Base-by-base conservation (phyloP, 2,797 vertebrate species). In the Centroberyx gerrardi region DNA sequence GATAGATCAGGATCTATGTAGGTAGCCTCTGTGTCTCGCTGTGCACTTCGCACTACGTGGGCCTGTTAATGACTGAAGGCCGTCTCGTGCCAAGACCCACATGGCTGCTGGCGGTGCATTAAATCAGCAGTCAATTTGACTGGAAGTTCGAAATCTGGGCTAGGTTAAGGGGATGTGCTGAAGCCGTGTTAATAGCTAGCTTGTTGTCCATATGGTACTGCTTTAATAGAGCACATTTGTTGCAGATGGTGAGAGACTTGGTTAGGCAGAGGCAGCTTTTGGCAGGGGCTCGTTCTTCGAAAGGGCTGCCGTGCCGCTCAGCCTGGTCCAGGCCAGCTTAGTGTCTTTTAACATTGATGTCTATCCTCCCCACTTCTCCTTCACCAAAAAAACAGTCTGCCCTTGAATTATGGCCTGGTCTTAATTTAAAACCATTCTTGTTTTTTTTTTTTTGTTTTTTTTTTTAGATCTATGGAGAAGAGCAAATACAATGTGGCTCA, bases 181-280 rank as follows among this genome's bases (percentile, higher is more conserved):
- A 96, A 95, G 94, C 95, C 92, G 93, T 96, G 96, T 96, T 97
- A 97, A 98, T 97, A 97, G 95, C 93, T 92, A 96, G 95, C 94
- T 96, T 96, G 94, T 96, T 96, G 97, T 97, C 97, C 97, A 98
- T 97, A 98, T 98, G 97, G 96, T 97, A 95, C 95, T 97, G 94
- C 96, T 97, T 97, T 97, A 97, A 96, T 96, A 94, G 96, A 97
- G 95, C 95, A 96, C 96, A 97, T 97, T 98, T 96, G 94, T 95
- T 97, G 94, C 97, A 98, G 96, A 98, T 98, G 97, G 96, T 94
- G 95, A 94, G 95, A 96, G 96, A 97, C 94, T 95, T 93, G 94
- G 94, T 95, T 94, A 95, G 93, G 93, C 94, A 94, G 94, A 94
- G 91, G 94, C 93, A 94, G 93, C 83, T 96, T 93, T 96, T 96